These are phyloP conservation scores for Nycticorax nycticorax DNA, from an alignment of 2,113 vertebrate genomes.

Conservation along the genomic window DNA sequence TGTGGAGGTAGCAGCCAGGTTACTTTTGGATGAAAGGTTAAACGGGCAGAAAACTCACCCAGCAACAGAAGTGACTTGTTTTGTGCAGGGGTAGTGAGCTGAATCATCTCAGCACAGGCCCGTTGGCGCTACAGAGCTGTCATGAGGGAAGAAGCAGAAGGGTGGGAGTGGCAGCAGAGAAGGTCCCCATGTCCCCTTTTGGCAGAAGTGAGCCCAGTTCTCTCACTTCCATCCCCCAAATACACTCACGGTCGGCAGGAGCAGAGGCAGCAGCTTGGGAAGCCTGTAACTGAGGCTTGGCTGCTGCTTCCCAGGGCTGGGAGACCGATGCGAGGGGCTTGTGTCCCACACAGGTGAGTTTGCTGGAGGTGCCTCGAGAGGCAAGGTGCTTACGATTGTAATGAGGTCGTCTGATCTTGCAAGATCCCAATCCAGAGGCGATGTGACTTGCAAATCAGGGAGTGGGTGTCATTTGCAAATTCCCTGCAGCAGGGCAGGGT, in stretches of 20 bases:
- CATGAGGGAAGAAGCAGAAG: neutral
- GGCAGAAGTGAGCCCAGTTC: neutral
- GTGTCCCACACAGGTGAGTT: fast-evolving
- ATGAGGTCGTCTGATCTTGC: neutral
- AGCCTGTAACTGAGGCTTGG: neutral
- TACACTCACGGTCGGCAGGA: fast-evolving
- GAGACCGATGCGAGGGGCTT: neutral
- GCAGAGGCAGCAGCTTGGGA: neutral
- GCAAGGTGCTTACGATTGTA: neutral
- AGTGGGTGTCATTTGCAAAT: slow-evolving; percentile 52
- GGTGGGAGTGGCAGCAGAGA: neutral
- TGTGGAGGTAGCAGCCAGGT: neutral
- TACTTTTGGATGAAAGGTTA: neutral
- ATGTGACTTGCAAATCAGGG: slow-evolving; percentile 56
- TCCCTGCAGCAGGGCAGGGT: slow-evolving; percentile 21
- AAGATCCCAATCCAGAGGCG: neutral
- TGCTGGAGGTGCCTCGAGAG: fast-evolving
- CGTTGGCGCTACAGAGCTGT: neutral
- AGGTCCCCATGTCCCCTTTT: neutral
- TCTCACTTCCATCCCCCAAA: fast-evolving
- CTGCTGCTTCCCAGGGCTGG: neutral
- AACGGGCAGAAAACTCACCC: neutral
- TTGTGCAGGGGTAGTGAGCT: neutral
- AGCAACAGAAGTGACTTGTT: neutral
- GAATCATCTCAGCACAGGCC: neutral